phyloP scores from a whole-genome alignment of 1,140 invertebrate genomes.

The Sarcophaga peregrina region DNA sequence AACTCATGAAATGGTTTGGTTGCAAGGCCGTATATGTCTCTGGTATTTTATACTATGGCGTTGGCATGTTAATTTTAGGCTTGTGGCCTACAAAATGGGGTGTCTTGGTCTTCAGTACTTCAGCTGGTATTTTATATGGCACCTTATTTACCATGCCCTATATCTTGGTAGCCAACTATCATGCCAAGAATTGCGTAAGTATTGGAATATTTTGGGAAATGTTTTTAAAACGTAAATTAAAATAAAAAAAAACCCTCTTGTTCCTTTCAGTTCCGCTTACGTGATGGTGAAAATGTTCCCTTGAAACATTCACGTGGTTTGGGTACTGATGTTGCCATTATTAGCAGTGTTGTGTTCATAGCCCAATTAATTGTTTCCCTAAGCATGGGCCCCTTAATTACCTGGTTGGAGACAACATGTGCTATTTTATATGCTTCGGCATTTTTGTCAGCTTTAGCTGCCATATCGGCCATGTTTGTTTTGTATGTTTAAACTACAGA shows the following conservation, averaged over 20 bases:
- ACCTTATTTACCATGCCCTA: conserved; percentile 90
- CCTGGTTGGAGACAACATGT: conserved; percentile 75
- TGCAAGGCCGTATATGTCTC: conserved; percentile 79
- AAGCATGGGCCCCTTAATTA: conserved; percentile 77
- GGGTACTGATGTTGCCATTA: conserved; percentile 85
- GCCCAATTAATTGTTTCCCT: conserved; percentile 82
- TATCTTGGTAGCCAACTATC: conserved; percentile 84
- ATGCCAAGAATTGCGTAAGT: conserved; percentile 77
- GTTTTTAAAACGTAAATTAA: too few species aligned
- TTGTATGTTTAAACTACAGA: conserved; percentile 70
- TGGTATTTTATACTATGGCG: conserved; percentile 79
- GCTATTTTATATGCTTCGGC: conserved; percentile 78
- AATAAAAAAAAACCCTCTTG: conserved; percentile 30
- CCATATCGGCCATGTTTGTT: conserved; percentile 77
- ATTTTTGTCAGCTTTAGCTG: conserved; percentile 77
- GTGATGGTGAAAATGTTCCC: conserved; percentile 67
- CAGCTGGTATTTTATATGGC: conserved; percentile 86
- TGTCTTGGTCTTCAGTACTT: conserved; percentile 79
- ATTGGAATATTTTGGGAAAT: not conserved
- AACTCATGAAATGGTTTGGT: conserved; percentile 77
- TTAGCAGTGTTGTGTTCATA: conserved; percentile 85
- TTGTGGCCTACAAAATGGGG: conserved; percentile 73
- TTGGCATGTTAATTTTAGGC: conserved; percentile 82
- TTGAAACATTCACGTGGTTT: conserved; percentile 73
- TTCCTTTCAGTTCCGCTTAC: conserved; percentile 68